phyloP scores from a whole-genome alignment of 2,888 invertebrate species.

The Microplitis deprimator region DNA sequence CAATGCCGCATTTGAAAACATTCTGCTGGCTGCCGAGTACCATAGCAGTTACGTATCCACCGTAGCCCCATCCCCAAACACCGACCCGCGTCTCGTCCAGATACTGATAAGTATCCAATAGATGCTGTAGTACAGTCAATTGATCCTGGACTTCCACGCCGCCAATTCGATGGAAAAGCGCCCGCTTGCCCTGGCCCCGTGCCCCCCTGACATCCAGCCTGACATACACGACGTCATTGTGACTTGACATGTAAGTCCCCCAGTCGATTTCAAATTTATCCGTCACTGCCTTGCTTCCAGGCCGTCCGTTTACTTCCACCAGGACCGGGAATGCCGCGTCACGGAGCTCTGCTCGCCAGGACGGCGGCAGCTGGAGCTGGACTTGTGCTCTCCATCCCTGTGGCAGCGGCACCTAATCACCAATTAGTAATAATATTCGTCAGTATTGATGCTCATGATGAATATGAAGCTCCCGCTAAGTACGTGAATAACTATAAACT shows the following conservation, averaged over 20 bases:
- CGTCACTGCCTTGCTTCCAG: constrained; percentile 91
- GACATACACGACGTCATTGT: constrained; percentile 91
- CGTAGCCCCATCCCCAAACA: constrained; percentile 98
- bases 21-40: constrained; percentile 87
- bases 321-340: constrained; percentile 91
- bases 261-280: constrained; percentile 90
- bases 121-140: constrained; percentile 86
- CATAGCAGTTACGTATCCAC: constrained; percentile 95
- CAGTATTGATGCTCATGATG: neutral
- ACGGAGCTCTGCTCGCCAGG: constrained; percentile 87
- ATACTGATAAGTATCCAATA: constrained; percentile 86
- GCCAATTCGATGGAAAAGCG: constrained; percentile 87
- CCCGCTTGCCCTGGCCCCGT: constrained; percentile 83
- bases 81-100: constrained; percentile 90
- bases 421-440: constrained; percentile 4
- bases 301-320: constrained; percentile 94
- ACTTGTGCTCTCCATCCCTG: constrained; percentile 91
- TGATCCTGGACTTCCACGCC: constrained; percentile 94
- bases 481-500: neutral
- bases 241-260: constrained; percentile 94
- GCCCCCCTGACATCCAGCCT: constrained; percentile 93
- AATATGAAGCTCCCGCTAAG: too few species aligned
- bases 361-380: constrained; percentile 89
- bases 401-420: constrained; percentile 78
- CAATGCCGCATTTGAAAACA: constrained; percentile 92